phyloP scores from a whole-genome alignment of 2,888 invertebrate genomes.

The Sipha maydis region DNA sequence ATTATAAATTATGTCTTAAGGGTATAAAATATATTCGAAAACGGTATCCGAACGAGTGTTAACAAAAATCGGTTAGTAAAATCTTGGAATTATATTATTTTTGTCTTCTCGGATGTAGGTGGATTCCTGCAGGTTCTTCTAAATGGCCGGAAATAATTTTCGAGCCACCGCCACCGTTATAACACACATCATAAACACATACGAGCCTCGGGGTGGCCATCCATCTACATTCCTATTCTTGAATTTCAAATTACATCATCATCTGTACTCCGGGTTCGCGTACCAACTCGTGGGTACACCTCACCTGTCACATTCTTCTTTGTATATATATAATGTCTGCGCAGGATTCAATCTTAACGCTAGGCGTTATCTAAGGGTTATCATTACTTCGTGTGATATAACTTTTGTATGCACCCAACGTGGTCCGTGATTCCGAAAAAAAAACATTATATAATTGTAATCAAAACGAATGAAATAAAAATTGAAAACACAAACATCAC shows the following conservation, averaged over 20 bases:
- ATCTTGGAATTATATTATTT: slow-evolving; percentile 33
- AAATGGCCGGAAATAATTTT: slow-evolving; percentile 55
- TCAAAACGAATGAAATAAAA: not conserved
- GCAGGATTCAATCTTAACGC: not conserved
- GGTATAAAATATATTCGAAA: not conserved
- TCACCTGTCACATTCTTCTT: not conserved
- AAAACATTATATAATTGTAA: not conserved
- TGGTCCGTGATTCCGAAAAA: no score
- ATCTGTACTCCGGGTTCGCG: slow-evolving; percentile 23
- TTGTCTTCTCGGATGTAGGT: slow-evolving; percentile 38
- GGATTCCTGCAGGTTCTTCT: slow-evolving; percentile 27
- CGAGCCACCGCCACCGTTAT: slow-evolving; percentile 32
- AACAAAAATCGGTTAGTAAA: slow-evolving; percentile 40
- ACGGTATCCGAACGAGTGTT: slow-evolving; percentile 9
- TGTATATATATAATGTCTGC: not conserved
- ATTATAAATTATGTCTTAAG: slow-evolving; percentile 33
- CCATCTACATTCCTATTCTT: slow-evolving; percentile 49
- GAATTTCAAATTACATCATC: slow-evolving; percentile 48
- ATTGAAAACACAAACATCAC: no score
- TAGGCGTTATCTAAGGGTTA: not conserved
- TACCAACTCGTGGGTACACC: not conserved
- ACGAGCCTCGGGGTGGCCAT: slow-evolving; percentile 45
- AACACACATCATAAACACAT: not conserved
- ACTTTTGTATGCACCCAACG: no score
- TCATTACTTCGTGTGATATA: no score